Evolutionary conservation across 2,888 invertebrate species (phyloP).

Genomic region (Timema cristinae): DNA sequence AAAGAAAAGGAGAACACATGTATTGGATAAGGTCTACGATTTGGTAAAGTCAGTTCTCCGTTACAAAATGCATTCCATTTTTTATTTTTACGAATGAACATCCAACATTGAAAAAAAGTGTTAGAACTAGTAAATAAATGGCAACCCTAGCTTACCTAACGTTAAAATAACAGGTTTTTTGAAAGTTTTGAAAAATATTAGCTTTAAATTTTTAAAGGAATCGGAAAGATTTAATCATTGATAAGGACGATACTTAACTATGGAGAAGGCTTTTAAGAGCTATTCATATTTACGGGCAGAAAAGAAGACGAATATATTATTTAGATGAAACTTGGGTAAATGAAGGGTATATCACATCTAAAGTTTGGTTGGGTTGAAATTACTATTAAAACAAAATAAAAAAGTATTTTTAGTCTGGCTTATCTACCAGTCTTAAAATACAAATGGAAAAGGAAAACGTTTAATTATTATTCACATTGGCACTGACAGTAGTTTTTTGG

Average conservation of each 20-base stretch:
- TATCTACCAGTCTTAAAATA: background rate
- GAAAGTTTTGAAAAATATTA: background rate
- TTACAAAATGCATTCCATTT: background rate
- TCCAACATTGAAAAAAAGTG: background rate
- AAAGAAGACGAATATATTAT: background rate
- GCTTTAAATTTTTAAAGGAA: slow-evolving; percentile 6
- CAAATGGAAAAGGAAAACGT: too few relatives aligned
- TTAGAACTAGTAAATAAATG: background rate
- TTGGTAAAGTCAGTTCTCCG: slow-evolving; percentile 1
- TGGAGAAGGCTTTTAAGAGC: background rate
- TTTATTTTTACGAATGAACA: background rate
- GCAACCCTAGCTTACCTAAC: background rate
- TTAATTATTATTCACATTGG: too few relatives aligned
- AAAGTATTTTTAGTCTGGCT: background rate
- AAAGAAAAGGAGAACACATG: background rate
- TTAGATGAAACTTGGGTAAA: slow-evolving; percentile 5
- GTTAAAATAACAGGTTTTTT: background rate
- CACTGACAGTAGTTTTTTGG: too few relatives aligned
- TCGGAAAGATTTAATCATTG: background rate
- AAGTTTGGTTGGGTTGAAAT: background rate
- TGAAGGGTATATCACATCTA: background rate
- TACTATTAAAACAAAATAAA: background rate
- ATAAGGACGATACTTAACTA: background rate
- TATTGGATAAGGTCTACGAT: background rate
- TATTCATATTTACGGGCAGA: background rate